Percentiles rank a stretch among this genome's conserved stretches.
Conservation (phyloP, 1,140 invertebrate species). For the Aphis gossypii region DNA sequence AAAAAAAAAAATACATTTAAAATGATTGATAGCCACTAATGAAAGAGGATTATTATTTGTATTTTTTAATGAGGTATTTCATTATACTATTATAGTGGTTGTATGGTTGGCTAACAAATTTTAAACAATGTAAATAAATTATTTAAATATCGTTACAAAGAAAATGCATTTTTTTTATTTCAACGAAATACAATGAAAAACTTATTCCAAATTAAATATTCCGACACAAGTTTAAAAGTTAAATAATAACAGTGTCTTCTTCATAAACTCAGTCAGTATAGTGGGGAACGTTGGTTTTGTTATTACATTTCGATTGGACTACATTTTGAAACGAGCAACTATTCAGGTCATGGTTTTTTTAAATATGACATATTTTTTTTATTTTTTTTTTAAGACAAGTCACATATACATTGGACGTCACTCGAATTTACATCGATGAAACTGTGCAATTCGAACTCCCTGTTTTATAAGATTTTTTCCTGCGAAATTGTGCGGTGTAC, state of each 20-base stretch:
- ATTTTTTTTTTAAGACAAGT: not conserved
- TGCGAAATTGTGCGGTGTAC: not conserved
- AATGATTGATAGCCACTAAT: not conserved
- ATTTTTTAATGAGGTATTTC: not conserved
- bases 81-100: not conserved
- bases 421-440: not conserved
- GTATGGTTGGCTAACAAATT: not conserved
- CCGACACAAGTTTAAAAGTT: not conserved
- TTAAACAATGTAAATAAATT: slow-evolving; percentile 14
- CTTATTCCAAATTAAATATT: not conserved
- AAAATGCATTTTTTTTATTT: not conserved
- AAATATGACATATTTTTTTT: not conserved
- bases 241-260: not conserved
- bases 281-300: not conserved
- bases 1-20: not conserved
- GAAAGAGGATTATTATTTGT: not conserved
- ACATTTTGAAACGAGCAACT: not conserved
- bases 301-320: not conserved
- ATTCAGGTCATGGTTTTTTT: not conserved
- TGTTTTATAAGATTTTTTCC: not conserved
- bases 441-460: no score
- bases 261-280: not conserved
- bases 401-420: not conserved
- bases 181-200: not conserved
- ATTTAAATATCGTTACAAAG: not conserved